phyloP scores from a whole-genome alignment of 2,113 vertebrate species.

The Cyprinus carpio region DNA sequence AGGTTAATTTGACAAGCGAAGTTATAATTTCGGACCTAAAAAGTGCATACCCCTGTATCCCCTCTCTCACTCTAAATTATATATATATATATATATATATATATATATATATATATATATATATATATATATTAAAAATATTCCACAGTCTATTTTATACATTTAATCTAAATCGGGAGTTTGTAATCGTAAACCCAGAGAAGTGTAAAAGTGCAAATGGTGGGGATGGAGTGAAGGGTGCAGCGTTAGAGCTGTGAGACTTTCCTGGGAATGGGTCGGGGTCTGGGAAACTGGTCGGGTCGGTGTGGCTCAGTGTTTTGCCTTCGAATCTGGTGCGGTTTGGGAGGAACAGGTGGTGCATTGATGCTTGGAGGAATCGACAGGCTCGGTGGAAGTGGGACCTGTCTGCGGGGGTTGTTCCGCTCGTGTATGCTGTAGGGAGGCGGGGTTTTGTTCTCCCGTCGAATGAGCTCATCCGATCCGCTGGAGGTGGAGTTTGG shows the following conservation, averaged over 20 bases:
- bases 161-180: not conserved
- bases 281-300: constrained; percentile 81
- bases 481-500: constrained; percentile 77
- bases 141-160: constrained; percentile 30
- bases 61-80: not conserved
- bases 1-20: constrained; percentile 50
- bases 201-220: constrained; percentile 55
- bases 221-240: constrained; percentile 18
- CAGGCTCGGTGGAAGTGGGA: constrained; percentile 92
- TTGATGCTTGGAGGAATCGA: constrained; percentile 83
- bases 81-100: constrained; percentile 8
- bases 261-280: constrained; percentile 91
- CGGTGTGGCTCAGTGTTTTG: constrained; percentile 81
- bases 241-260: constrained; percentile 91
- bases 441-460: constrained; percentile 92
- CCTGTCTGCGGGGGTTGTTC: constrained; percentile 84
- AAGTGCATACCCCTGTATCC: constrained; percentile 60
- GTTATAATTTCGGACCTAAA: constrained; percentile 61
- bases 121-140: not conserved
- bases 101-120: too few species aligned
- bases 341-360: constrained; percentile 91
- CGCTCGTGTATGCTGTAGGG: constrained; percentile 94
- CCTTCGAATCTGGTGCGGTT: constrained; percentile 86
- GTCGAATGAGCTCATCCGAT: constrained; percentile 85
- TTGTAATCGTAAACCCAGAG: constrained; percentile 27